Evolutionary conservation across 2,113 vertebrate genomes (phyloP).

Genomic region (Falco punctatus): DNA sequence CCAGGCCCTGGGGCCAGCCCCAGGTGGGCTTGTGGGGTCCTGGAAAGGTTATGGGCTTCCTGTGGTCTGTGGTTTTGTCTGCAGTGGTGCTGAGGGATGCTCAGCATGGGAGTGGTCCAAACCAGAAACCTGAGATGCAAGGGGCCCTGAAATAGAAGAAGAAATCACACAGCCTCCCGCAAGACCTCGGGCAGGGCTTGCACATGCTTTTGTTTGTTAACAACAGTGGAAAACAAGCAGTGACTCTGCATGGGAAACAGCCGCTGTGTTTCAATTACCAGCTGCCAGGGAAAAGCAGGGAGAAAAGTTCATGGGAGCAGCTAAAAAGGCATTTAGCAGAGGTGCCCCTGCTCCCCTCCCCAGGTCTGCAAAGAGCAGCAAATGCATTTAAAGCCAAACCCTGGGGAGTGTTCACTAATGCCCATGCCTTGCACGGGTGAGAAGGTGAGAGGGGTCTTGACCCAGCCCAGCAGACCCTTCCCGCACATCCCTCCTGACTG

Average conservation of each 20-base stretch:
- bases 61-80: neutral
- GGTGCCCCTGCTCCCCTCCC: neutral
- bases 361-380: neutral
- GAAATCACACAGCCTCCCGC: neutral
- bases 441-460: neutral
- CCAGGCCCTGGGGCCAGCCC: neutral
- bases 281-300: neutral
- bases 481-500: neutral
- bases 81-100: neutral
- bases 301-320: neutral
- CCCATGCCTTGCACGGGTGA: neutral
- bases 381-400: neutral
- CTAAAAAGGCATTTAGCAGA: neutral
- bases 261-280: neutral
- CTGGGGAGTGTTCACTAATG: neutral
- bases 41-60: neutral
- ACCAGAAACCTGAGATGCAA: neutral
- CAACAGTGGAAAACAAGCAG: neutral
- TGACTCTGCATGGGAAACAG: neutral
- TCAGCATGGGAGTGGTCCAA: fast-evolving
- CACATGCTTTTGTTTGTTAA: neutral
- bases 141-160: neutral
- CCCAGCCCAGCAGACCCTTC: neutral
- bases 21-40: neutral
- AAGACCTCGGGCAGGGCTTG: neutral